phyloP scores from a whole-genome alignment of 2,113 vertebrate genomes.

The Sturnus vulgaris region DNA sequence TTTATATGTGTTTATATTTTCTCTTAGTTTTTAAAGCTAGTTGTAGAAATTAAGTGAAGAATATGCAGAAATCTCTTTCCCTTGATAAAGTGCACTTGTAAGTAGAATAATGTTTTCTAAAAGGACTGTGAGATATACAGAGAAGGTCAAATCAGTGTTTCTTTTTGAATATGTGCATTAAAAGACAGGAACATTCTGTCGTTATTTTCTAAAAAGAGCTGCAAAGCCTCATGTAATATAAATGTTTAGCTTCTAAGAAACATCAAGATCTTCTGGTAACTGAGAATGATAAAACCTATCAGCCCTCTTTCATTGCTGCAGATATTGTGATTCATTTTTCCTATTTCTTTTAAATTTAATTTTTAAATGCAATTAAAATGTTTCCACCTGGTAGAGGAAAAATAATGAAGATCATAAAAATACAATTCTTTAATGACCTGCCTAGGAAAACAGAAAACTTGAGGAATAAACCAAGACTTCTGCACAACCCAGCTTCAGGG shows the following conservation, averaged over 20 bases:
- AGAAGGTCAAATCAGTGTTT: background rate
- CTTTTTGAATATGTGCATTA: background rate
- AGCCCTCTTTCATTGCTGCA: background rate
- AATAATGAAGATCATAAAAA: background rate
- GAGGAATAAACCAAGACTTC: background rate
- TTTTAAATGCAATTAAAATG: slow-evolving; percentile 2
- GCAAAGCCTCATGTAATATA: background rate
- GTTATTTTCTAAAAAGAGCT: background rate
- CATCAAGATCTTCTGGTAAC: background rate
- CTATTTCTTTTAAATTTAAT: background rate
- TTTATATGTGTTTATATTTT: background rate
- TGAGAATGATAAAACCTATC: background rate
- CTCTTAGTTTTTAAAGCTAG: background rate
- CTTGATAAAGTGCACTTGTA: background rate
- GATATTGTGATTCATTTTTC: background rate
- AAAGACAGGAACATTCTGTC: background rate
- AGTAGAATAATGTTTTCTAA: background rate
- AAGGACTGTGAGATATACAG: background rate
- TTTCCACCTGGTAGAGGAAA: background rate
- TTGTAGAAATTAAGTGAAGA: background rate
- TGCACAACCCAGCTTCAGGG: background rate
- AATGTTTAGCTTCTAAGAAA: background rate
- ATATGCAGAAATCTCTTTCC: background rate
- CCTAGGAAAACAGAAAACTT: background rate
- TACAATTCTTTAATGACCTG: background rate